Conservation (phyloP, 2,113 vertebrate species). For the Benitochromis conjunctus region DNA sequence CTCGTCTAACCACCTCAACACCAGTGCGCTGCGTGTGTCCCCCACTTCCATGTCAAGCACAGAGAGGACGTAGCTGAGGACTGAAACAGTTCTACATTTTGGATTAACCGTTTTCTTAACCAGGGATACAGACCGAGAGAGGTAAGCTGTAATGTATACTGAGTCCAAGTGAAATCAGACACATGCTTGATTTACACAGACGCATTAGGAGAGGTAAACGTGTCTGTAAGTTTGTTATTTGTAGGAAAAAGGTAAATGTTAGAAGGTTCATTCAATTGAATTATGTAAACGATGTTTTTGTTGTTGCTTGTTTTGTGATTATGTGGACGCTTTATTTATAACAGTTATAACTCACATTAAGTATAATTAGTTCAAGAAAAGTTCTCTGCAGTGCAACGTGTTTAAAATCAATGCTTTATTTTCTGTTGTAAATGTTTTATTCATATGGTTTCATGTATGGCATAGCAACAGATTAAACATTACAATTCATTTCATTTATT, state of each 20-base stretch:
- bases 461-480: not conserved
- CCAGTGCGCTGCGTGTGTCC: not conserved
- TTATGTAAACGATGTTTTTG: not conserved
- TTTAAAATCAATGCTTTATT: not conserved
- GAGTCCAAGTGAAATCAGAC: not conserved
- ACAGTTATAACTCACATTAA: not conserved
- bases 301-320: not conserved
- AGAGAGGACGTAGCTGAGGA: not conserved
- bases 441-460: not conserved
- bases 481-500: not conserved
- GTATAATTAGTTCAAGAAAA: not conserved
- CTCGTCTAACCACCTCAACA: not conserved
- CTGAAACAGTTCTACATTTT: not conserved
- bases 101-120: slow-evolving; percentile 3
- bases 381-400: not conserved
- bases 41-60: not conserved
- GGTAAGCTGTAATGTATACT: slow-evolving; percentile 11
- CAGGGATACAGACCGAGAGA: not conserved
- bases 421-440: not conserved
- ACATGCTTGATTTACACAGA: not conserved
- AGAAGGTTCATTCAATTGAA: rapidly evolving
- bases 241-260: not conserved
- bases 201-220: not conserved
- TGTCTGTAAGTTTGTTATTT: not conserved
- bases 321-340: not conserved